Conservation (phyloP, 1,140 invertebrate genomes). For the Lysiphlebus fabarum region DNA sequence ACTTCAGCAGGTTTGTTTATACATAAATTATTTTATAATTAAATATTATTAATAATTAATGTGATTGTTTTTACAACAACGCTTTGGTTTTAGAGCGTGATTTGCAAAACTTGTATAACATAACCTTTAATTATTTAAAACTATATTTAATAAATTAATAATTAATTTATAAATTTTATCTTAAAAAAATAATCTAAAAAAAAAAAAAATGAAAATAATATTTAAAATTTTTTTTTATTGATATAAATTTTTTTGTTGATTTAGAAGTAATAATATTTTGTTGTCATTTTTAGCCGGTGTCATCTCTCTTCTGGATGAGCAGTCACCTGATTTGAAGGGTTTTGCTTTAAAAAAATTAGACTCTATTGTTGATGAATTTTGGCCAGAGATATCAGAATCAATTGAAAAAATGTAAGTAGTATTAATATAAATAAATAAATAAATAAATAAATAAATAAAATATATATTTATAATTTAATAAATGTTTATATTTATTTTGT, state of each 20-base stretch:
- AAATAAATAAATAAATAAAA: too few species aligned
- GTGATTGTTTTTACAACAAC: background rate
- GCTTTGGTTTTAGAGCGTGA: constrained; percentile 18
- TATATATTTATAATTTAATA: too few species aligned
- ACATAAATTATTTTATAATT: background rate
- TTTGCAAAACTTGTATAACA: constrained; percentile 11
- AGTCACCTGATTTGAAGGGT: constrained; percentile 86
- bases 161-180: constrained; percentile 3
- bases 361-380: constrained; percentile 94
- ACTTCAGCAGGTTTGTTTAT: constrained; percentile 51
- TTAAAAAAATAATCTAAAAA: background rate
- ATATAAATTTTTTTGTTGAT: constrained; percentile 20
- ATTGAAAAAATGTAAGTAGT: constrained; percentile 87
- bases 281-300: constrained; percentile 74
- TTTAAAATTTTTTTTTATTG: constrained; percentile 18
- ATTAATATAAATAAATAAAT: too few species aligned
- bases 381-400: constrained; percentile 97
- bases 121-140: constrained; percentile 16
- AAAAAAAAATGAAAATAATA: background rate
- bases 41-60: too few species aligned
- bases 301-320: constrained; percentile 92
- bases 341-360: constrained; percentile 90
- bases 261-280: constrained; percentile 7
- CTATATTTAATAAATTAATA: constrained; percentile 1
- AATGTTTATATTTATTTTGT: constrained; percentile 18